Evolutionary conservation across 2,888 invertebrate genomes (phyloP), one percentile per base, ranked within the genome.

Genomic region (Polyommatus icarus): DNA sequence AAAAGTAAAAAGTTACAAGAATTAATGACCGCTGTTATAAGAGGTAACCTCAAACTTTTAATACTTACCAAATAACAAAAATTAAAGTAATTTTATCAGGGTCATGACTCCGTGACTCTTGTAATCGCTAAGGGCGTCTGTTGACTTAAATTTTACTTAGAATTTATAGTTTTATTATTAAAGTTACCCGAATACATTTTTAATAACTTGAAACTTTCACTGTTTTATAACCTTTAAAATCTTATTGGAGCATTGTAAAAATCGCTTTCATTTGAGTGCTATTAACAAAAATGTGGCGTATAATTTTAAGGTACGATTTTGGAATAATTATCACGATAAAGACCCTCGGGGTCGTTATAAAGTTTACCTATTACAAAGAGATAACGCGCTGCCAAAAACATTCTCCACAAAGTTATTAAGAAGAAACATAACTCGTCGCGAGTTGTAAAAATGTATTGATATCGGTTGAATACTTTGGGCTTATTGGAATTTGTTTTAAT

Each of bases 371-470:
- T 81, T 81, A 82, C 79, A 79, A 76, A 78, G 78, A 72, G 81
- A 81, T 82, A 81, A 81, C 80, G 80, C 81, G 78, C 79, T 79
- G 80, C 80, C 81, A 82, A 81, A 81, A 82, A 80, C 79, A 80
- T 79, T 80, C 79, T 79, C 80, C 76, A 72, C 71, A 75, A 71
- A 71, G 59, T 76, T 73, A 77, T 57, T 50, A 77, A 32, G 75
- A 50, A 54, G 72, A 75, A 75, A 75, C 75, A 54, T 75, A 29
- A 29, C 54, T 75, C 29, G 73, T 72, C 73, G 24, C 40, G 15
- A 46, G 75, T 29, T 46, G 15, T 54, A 75, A 75, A 75, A 75
- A 18, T 75, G 54, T 18, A 75, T 75, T 50, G 29, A 54, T 75
- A 54, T 75, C 15, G 12, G 46, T 20, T 20, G 12, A 46, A 46